A percentile compares a stretch with the other conserved stretches of the same genome.
phyloP scores from a whole-genome alignment of 30 jellyfish, hydroid and myxozoan genomes.

The Chironex yamaguchii region DNA sequence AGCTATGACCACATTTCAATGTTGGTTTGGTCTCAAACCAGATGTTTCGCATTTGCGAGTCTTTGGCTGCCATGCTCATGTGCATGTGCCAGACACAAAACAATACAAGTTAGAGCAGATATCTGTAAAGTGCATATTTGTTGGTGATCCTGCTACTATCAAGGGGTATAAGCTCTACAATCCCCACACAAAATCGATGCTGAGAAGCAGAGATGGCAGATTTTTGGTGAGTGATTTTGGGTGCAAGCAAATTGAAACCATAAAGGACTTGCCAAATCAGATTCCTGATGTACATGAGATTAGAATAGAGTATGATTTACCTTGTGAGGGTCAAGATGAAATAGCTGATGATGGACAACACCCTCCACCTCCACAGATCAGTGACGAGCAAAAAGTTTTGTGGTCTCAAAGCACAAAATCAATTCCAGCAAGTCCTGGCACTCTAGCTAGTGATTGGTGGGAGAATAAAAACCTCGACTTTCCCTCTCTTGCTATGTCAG shows the following conservation, averaged over 20 bases:
- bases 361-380: too few species aligned
- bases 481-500: slow-evolving; percentile 60
- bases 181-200: slow-evolving; percentile 17
- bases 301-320: too few species aligned
- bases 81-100: slow-evolving; percentile 42
- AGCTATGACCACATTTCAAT: slow-evolving; percentile 45
- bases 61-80: slow-evolving; percentile 39
- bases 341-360: too few species aligned
- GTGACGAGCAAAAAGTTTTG: too few species aligned
- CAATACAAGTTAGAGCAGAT: slow-evolving; percentile 24
- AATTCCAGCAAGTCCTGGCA: slow-evolving; percentile 35
- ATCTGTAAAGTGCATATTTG: slow-evolving; percentile 35
- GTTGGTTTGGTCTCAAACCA: slow-evolving; percentile 42
- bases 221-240: slow-evolving; percentile 16
- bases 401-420: too few species aligned
- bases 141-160: slow-evolving; percentile 27
- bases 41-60: slow-evolving; percentile 30
- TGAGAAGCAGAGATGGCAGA: slow-evolving; percentile 25
- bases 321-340: too few species aligned
- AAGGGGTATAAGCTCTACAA: slow-evolving; percentile 47
- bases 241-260: too few species aligned
- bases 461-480: too few species aligned
- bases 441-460: slow-evolving; percentile 59
- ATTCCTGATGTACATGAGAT: too few species aligned
- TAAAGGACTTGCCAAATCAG: too few species aligned